Percentiles rank a stretch among this genome's conserved stretches.
phyloP scores from a whole-genome alignment of 2,797 vertebrate genomes.

The Takifugu rubripes region DNA sequence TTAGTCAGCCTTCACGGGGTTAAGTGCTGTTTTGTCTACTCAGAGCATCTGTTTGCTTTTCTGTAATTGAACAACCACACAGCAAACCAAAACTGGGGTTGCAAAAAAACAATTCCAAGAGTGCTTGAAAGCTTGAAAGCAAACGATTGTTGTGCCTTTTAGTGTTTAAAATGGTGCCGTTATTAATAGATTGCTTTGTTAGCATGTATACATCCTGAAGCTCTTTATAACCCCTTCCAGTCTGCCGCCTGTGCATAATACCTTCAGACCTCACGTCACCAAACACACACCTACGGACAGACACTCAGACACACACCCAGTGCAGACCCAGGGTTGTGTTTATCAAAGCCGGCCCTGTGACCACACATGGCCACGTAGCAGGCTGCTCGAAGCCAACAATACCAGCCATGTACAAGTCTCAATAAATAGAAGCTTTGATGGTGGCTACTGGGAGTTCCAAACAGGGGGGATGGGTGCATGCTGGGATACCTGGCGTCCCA shows the following conservation, averaged over 20 bases:
- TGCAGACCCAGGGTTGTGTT: constrained; percentile 51
- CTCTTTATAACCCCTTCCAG: constrained; percentile 17
- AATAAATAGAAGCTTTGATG: constrained; percentile 79
- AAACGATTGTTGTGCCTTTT: too few relatives aligned
- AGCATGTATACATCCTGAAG: constrained; percentile 12
- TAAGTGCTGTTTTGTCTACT: background rate
- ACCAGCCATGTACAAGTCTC: constrained; percentile 63
- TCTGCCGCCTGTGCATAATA: constrained; percentile 33
- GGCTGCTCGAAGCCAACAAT: constrained; percentile 60
- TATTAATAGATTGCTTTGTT: background rate
- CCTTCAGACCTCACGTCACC: constrained; percentile 40
- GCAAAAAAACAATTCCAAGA: background rate
- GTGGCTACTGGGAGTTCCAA: constrained; percentile 67
- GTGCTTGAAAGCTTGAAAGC: too few relatives aligned
- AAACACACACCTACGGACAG: constrained; percentile 17
- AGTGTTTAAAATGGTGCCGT: too few relatives aligned
- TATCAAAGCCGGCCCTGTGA: constrained; percentile 57
- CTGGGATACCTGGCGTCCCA: constrained; percentile 72
- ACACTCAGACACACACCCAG: constrained; percentile 27
- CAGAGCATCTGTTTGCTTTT: background rate
- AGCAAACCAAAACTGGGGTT: background rate
- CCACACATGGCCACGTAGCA: constrained; percentile 61
- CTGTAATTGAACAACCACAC: background rate
- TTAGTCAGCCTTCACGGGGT: background rate
- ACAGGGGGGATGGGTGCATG: constrained; percentile 53